These are phyloP conservation scores for Avahi laniger DNA, from an alignment of 2,797 vertebrate genomes.

Conservation along the genomic window DNA sequence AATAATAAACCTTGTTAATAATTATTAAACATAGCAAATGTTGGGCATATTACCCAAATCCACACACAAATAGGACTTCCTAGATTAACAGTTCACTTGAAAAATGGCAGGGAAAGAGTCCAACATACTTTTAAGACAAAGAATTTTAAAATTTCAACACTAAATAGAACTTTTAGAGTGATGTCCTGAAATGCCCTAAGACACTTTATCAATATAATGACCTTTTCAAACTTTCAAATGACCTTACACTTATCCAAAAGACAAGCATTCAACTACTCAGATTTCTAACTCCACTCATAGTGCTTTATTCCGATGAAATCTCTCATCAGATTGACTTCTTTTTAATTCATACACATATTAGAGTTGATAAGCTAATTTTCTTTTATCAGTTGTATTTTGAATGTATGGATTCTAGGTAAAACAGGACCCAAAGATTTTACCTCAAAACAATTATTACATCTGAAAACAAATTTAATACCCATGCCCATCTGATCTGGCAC, in stretches of 20 bases:
- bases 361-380: background rate
- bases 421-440: background rate
- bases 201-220: background rate
- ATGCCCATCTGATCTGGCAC: background rate
- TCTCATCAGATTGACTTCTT: conserved; percentile 22
- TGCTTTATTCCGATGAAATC: conserved; percentile 24
- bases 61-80: background rate
- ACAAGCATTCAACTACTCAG: background rate
- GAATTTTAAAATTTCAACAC: background rate
- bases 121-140: background rate
- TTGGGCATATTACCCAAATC: background rate
- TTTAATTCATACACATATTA: background rate
- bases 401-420: background rate
- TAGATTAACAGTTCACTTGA: background rate
- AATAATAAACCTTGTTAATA: background rate
- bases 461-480: background rate
- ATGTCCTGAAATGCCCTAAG: conserved; percentile 42
- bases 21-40: background rate
- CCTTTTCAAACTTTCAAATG: conserved; percentile 33
- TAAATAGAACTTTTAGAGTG: background rate
- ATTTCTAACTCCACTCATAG: background rate
- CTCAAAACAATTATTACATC: background rate
- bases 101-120: background rate
- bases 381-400: background rate
- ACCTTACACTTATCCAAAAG: background rate